Base-by-base conservation (phyloP, 2,113 vertebrate genomes). In the Lota lota region DNA sequence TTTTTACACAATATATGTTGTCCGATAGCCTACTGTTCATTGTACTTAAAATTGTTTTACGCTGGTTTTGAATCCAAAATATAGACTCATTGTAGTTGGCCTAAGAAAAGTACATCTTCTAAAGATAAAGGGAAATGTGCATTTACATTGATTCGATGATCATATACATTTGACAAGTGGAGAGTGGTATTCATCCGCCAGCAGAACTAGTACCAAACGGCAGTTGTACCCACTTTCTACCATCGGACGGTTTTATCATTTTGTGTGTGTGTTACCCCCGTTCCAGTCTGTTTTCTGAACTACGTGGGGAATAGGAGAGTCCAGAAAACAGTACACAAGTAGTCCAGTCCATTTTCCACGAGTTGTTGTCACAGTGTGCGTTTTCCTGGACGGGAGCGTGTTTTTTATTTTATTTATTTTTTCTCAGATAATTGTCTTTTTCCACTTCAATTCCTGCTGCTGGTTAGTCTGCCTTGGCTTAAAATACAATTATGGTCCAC, bases 131-230 rank as follows among this genome's bases (percentile, higher is more conserved):
- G 19, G 66, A 81, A 77, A 75, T 88, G 80, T 76, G 83, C 79
- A 69, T 86, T 74, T 79, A 83, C 77, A 85, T 79, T 8, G 40
- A 70, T 69, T 74, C 64, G 62, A 83, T 65, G 71, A 87, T 82
- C n/a, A 4, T 74, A 81, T 72, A 84, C 58, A 76, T 74, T 78
- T 74, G 74, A 75, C 62, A 64, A n/a, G 80, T 79, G 82, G 84
- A 79, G 81, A 86, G 81, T 89, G 87, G 83, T 88, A 83, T 84
- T 89, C 86, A 87, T 91, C 91, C 86, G 86, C 88, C 88, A 84
- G 90, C 88, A 90, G 90, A 88, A 84, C 83, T 86, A 79, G 92
- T 92, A 93, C 91, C 91, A 87, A 91, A 88, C 84, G 82, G 80
- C 80, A 84, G 75, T 77, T 76, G 73, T 72, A 54, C 59, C 64